Evolutionary conservation across 2,888 invertebrate species (phyloP).

Genomic region (Tupiocoris notatus): DNA sequence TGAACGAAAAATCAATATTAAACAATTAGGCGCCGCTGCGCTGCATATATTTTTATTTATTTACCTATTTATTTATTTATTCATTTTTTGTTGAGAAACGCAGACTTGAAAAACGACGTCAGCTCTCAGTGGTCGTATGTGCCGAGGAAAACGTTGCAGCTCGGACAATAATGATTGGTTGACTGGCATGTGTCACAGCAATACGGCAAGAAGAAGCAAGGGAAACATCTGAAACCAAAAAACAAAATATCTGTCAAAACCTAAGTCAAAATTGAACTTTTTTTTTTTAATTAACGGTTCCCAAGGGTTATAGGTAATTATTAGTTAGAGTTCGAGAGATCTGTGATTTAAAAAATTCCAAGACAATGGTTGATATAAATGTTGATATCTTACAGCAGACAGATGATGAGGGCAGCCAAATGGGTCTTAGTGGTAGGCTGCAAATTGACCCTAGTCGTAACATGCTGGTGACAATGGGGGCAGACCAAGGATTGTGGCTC

Average conservation of each 20-base stretch:
- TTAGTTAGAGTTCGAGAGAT: no score
- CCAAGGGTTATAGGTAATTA: no score
- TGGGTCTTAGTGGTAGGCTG: slow-evolving; percentile 6
- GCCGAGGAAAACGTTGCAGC: slow-evolving; percentile 56
- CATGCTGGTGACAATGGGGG: background rate
- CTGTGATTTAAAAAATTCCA: no score
- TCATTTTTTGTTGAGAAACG: no score
- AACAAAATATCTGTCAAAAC: no score
- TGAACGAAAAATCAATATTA: no score
- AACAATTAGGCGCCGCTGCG: no score
- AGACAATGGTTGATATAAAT: background rate
- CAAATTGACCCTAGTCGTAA: background rate
- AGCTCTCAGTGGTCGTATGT: slow-evolving; percentile 50
- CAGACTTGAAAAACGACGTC: no score
- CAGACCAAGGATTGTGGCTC: background rate
- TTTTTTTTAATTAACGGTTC: no score
- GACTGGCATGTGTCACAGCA: slow-evolving; percentile 53
- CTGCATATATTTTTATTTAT: no score
- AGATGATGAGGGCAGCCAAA: slow-evolving; percentile 3
- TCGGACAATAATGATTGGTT: slow-evolving; percentile 56
- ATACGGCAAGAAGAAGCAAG: slow-evolving; percentile 57
- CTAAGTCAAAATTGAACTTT: no score
- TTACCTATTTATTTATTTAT: no score
- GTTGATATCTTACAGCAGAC: background rate
- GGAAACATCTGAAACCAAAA: slow-evolving; percentile 48